phyloP scores from a whole-genome alignment of 1,140 invertebrate species.

The Tetranychus urticae region DNA sequence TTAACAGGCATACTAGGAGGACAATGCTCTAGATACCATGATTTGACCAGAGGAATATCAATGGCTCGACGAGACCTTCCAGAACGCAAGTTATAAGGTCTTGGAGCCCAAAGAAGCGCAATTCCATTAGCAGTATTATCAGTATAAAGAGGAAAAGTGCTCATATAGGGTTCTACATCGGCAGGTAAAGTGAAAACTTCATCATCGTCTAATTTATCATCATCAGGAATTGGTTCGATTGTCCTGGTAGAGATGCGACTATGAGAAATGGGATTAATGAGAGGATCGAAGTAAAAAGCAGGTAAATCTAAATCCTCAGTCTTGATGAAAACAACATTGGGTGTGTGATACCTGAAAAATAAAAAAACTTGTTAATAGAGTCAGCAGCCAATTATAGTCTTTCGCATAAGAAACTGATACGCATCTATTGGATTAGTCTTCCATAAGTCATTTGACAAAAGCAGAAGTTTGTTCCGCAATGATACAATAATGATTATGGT shows the following conservation, averaged over 20 bases:
- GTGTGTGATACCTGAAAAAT: conserved; percentile 74
- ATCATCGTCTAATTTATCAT: conserved; percentile 28
- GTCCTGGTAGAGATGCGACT: conserved; percentile 45
- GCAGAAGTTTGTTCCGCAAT: background rate
- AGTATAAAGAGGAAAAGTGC: conserved; percentile 83
- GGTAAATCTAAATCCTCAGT: conserved; percentile 99
- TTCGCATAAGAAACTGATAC: background rate
- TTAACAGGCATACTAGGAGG: conserved; percentile 96
- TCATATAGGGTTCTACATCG: conserved; percentile 68
- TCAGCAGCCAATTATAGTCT: conserved; percentile 1
- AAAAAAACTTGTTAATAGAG: conserved; percentile 1
- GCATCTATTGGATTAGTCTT: background rate
- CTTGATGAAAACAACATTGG: conserved; percentile 97
- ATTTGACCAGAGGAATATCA: conserved; percentile 88
- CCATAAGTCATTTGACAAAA: background rate
- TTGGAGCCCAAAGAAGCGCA: conserved; percentile 86
- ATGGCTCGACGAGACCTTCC: conserved; percentile 57
- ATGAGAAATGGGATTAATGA: conserved; percentile 97
- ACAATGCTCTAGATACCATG: conserved; percentile 81
- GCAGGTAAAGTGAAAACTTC: conserved; percentile 83
- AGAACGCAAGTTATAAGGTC: conserved; percentile 89
- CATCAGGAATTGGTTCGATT: conserved; percentile 54
- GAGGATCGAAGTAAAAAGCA: conserved; percentile 97
- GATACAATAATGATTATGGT: background rate
- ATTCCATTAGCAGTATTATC: conserved; percentile 99